Evolutionary conservation across 2,888 invertebrate species (phyloP).

Genomic region (Sylvicola cinctus): DNA sequence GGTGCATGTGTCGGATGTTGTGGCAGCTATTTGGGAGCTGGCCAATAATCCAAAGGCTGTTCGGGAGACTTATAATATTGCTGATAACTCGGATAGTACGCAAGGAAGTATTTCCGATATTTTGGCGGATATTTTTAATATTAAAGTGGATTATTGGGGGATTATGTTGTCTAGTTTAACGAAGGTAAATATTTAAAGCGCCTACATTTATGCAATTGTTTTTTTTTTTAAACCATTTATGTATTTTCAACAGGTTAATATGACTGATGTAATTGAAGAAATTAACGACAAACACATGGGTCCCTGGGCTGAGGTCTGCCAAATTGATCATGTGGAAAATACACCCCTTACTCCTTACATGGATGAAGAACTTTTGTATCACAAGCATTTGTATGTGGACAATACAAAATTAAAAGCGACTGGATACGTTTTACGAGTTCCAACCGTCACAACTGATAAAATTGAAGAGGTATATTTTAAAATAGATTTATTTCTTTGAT

Average conservation of each 20-base stretch:
- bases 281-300: conserved; percentile 85
- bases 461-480: too few species aligned
- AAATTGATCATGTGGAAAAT: conserved; percentile 49
- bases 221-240: too few species aligned
- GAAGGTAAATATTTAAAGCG: conserved; percentile 40
- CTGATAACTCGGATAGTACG: conserved; percentile 62
- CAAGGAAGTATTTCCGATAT: conserved; percentile 68
- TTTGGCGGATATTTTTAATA: conserved; percentile 62
- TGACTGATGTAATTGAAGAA: conserved; percentile 63
- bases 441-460: conserved; percentile 34
- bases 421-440: conserved; percentile 38
- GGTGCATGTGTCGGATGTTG: conserved; percentile 69
- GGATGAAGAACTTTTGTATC: conserved; percentile 59
- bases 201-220: too few species aligned
- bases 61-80: conserved; percentile 56
- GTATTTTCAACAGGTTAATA: too few species aligned
- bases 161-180: conserved; percentile 60
- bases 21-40: conserved; percentile 59
- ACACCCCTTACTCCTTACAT: conserved; percentile 79
- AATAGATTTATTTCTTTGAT: too few species aligned
- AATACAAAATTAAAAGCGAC: conserved; percentile 38
- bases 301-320: conserved; percentile 80
- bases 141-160: conserved; percentile 76
- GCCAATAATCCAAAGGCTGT: conserved; percentile 29
- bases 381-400: conserved; percentile 59